Percentiles rank a stretch among this genome's conserved stretches.
Conservation (phyloP, 2,797 vertebrate species). For the Halcyon leucocephala region DNA sequence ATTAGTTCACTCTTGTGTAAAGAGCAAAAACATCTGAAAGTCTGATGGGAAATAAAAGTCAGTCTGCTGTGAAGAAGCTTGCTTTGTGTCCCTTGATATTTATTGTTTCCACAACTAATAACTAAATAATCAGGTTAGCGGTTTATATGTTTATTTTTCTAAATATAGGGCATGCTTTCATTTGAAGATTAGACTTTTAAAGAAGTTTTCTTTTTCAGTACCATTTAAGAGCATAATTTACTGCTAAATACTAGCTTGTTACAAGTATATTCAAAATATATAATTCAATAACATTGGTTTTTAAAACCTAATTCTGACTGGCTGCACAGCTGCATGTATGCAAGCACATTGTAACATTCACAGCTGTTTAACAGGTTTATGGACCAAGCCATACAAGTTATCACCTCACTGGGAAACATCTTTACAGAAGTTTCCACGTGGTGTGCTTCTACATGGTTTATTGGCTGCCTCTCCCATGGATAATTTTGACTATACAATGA, state of each 20-base stretch:
- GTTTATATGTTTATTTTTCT: background rate
- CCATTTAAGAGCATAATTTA: background rate
- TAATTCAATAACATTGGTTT: background rate
- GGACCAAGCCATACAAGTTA: background rate
- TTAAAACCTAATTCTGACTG: background rate
- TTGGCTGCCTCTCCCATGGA: background rate
- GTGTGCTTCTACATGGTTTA: background rate
- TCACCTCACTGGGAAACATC: background rate
- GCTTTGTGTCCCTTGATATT: background rate
- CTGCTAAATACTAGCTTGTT: background rate
- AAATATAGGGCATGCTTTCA: background rate
- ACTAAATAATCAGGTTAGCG: background rate
- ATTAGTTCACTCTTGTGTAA: background rate
- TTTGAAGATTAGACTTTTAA: background rate
- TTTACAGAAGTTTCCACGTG: background rate
- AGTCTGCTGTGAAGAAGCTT: background rate
- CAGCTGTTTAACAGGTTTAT: background rate
- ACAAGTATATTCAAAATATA: background rate
- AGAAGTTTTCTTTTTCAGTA: background rate
- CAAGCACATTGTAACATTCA: background rate
- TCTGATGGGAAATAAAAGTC: background rate
- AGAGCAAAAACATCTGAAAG: background rate
- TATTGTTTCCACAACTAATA: background rate
- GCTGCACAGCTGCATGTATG: background rate
- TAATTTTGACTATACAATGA: background rate